Percentiles rank a stretch among this genome's conserved stretches.
Conservation (phyloP, 1,140 invertebrate genomes). For the Bombus superbus region DNA sequence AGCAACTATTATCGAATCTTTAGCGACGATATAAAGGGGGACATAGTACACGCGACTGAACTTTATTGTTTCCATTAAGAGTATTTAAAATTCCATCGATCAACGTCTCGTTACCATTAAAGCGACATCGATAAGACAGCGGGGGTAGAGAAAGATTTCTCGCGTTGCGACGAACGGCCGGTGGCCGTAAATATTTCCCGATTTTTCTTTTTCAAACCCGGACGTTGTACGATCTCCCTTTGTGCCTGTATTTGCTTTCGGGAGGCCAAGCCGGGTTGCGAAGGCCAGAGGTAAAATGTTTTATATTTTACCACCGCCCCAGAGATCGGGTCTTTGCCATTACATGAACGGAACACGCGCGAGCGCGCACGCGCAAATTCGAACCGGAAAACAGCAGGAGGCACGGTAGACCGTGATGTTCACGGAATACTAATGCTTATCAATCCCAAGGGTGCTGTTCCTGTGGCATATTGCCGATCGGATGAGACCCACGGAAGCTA, state of each 20-base stretch:
- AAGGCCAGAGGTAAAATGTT: constrained; percentile 58
- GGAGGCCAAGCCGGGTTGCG: constrained; percentile 11
- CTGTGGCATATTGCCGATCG: constrained; percentile 62
- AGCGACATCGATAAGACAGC: neutral
- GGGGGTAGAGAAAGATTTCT: neutral
- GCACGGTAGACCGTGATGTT: constrained; percentile 46
- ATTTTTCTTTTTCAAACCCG: constrained; percentile 41
- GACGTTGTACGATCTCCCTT: constrained; percentile 40
- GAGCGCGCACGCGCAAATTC: neutral
- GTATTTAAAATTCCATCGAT: neutral
- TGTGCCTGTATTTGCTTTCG: constrained; percentile 49
- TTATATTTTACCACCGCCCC: constrained; percentile 54
- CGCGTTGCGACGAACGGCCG: neutral
- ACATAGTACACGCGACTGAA: neutral
- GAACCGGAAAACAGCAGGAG: constrained; percentile 58
- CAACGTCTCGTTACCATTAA: neutral
- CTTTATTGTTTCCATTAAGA: neutral
- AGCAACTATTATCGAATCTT: neutral
- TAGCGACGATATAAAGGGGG: neutral
- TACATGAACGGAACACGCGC: neutral
- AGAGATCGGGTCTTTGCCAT: constrained; percentile 34
- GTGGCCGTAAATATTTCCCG: constrained; percentile 47
- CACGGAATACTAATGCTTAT: constrained; percentile 65
- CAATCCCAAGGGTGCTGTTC: constrained; percentile 61
- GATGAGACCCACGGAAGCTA: constrained; percentile 40